A percentile compares a stretch with the other conserved stretches of the same genome.
These are phyloP conservation scores for Amia ocellicauda DNA, from an alignment of 2,113 vertebrate species.

Conservation along the genomic window DNA sequence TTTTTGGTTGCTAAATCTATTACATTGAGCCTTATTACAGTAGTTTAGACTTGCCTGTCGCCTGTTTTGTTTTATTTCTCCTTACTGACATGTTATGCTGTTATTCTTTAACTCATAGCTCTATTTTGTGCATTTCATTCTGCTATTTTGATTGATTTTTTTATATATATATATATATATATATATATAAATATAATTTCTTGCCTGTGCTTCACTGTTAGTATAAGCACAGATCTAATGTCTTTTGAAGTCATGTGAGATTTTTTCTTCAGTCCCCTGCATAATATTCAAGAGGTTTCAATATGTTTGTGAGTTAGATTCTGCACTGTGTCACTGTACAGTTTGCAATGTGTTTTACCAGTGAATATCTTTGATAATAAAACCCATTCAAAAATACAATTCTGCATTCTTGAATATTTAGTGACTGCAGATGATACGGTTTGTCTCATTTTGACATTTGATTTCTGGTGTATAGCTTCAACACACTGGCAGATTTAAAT, in stretches of 20 bases:
- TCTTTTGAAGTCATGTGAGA: constrained; percentile 32
- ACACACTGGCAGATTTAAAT: too few species aligned
- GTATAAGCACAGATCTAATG: constrained; percentile 57
- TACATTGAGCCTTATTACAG: constrained; percentile 28
- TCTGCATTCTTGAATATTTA: too few species aligned
- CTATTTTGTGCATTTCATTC: constrained; percentile 24
- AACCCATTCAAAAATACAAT: constrained; percentile 62
- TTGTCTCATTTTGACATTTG: too few species aligned
- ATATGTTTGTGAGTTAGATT: constrained; percentile 62
- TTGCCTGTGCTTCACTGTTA: constrained; percentile 69
- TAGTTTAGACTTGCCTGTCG: constrained; percentile 8
- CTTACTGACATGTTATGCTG: too few species aligned
- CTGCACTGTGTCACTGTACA: constrained; percentile 79
- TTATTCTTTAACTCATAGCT: constrained; percentile 41
- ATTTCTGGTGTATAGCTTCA: too few species aligned
- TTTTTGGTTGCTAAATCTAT: too few species aligned
- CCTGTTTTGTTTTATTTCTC: not conserved
- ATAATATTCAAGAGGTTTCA: constrained; percentile 38
- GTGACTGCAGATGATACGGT: too few species aligned
- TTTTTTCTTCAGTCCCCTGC: constrained; percentile 26
- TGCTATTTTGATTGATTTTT: constrained; percentile 28
- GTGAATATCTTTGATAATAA: constrained; percentile 87
- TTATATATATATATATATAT: constrained; percentile 64
- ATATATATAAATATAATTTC: constrained; percentile 61
- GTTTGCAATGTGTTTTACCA: constrained; percentile 86